Evolutionary conservation across 2,888 invertebrate species (phyloP).

Genomic region (Lydus trimaculatus): DNA sequence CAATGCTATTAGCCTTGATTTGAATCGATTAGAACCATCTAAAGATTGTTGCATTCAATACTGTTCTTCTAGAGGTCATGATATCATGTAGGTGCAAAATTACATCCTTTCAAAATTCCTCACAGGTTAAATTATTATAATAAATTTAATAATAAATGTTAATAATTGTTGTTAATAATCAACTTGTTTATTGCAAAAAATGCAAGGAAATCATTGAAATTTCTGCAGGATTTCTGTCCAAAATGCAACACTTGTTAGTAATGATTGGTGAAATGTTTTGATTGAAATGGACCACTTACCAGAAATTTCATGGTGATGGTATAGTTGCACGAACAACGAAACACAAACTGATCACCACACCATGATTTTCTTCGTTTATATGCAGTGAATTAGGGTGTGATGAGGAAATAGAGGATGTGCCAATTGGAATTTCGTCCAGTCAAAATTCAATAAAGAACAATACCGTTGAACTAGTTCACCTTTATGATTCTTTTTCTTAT

Average conservation of each 20-base stretch:
- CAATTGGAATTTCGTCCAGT: slow-evolving; percentile 21
- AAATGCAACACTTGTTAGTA: neutral
- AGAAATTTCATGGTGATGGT: slow-evolving; percentile 30
- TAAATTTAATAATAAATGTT: neutral
- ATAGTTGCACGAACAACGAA: slow-evolving; percentile 20
- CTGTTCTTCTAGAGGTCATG: slow-evolving; percentile 9
- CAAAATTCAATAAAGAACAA: slow-evolving; percentile 19
- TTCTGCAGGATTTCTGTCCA: neutral
- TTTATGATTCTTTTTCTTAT: slow-evolving; percentile 1
- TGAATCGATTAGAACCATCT: neutral
- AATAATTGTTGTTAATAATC: neutral
- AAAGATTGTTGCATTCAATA: neutral
- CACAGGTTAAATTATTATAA: slow-evolving; percentile 14
- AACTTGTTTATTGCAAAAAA: neutral
- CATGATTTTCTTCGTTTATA: slow-evolving; percentile 27
- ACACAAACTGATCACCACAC: slow-evolving; percentile 24
- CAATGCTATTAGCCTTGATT: neutral
- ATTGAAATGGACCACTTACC: slow-evolving; percentile 26
- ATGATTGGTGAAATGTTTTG: neutral
- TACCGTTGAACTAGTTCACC: slow-evolving; percentile 28
- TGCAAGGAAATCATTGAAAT: too few relatives aligned
- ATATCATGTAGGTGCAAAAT: slow-evolving; percentile 16
- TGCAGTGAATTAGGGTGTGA: slow-evolving; percentile 28
- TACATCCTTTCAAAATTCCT: slow-evolving; percentile 16
- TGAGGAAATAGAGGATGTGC: slow-evolving; percentile 30